Evolutionary conservation across 2,888 invertebrate genomes (phyloP).

Genomic region (Eupithecia pulchellata): DNA sequence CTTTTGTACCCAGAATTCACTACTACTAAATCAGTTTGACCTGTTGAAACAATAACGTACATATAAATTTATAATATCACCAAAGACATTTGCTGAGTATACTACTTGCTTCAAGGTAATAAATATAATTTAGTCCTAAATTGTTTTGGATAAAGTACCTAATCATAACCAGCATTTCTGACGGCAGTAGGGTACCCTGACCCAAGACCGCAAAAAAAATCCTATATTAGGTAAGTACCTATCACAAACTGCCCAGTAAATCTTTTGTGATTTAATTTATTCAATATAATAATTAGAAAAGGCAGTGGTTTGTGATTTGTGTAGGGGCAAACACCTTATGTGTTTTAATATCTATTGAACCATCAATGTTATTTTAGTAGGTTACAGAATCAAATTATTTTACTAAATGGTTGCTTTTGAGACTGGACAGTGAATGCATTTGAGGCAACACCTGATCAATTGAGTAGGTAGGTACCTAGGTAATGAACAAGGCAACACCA

Average conservation of each 20-base stretch:
- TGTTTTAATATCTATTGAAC: too few species aligned
- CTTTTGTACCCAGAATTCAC: conserved; percentile 48
- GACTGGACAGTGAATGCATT: background rate
- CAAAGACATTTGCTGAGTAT: background rate
- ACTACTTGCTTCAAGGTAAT: background rate
- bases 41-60: conserved; percentile 46
- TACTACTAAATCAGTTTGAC: conserved; percentile 57
- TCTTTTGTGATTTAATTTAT: too few species aligned
- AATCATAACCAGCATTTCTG: too few species aligned
- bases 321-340: too few species aligned
- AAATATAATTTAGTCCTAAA: background rate
- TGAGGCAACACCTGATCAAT: background rate
- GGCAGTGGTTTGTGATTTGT: too few species aligned
- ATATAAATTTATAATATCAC: background rate
- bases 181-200: too few species aligned
- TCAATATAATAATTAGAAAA: too few species aligned
- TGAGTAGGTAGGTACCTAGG: too few species aligned
- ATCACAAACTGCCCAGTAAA: too few species aligned
- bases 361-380: background rate
- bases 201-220: too few species aligned
- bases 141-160: background rate
- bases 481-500: background rate
- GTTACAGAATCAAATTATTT: background rate
- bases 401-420: background rate
- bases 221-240: too few species aligned